phyloP scores from a whole-genome alignment of 1,140 invertebrate genomes.

The Dreissena polymorpha region DNA sequence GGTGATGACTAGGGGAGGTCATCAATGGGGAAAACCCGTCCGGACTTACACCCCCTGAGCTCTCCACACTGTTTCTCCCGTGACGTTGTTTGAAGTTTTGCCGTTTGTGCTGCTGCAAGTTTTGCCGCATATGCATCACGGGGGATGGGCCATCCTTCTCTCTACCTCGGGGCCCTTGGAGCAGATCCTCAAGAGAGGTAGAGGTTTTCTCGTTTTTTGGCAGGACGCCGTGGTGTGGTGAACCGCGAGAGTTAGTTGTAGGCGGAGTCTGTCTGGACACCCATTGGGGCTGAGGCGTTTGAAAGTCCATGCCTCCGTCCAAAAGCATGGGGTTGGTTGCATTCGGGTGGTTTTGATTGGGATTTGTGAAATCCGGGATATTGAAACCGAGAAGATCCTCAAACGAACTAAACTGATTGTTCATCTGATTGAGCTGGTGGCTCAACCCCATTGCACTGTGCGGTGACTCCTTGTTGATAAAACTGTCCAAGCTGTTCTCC shows the following conservation, averaged over 20 bases:
- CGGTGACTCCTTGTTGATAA: constrained; percentile 68
- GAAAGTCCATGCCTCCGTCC: constrained; percentile 31
- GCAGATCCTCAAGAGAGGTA: constrained; percentile 75
- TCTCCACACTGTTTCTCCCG: constrained; percentile 55
- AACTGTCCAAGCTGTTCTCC: constrained; percentile 72
- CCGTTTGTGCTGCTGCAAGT: constrained; percentile 41
- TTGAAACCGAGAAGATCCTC: constrained; percentile 48
- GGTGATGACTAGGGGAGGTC: constrained; percentile 43
- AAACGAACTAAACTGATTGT: constrained; percentile 35
- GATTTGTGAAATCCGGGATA: not conserved
- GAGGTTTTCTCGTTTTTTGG: constrained; percentile 77
- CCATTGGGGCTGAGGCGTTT: constrained; percentile 37
- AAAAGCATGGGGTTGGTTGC: not conserved
- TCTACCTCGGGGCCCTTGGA: constrained; percentile 73
- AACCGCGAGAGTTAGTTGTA: constrained; percentile 25
- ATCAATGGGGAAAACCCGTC: constrained; percentile 49
- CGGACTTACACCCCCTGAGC: constrained; percentile 48
- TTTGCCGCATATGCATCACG: constrained; percentile 42
- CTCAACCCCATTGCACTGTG: constrained; percentile 15
- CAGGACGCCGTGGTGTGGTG: constrained; percentile 57
- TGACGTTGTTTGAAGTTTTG: constrained; percentile 57
- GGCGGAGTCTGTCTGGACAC: constrained; percentile 48
- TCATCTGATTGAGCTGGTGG: constrained; percentile 7
- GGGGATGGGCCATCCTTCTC: constrained; percentile 59
- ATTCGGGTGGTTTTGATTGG: constrained; percentile 31